Conservation (phyloP, 1,140 invertebrate species). For the Stenopsyche tienmushanensis region DNA sequence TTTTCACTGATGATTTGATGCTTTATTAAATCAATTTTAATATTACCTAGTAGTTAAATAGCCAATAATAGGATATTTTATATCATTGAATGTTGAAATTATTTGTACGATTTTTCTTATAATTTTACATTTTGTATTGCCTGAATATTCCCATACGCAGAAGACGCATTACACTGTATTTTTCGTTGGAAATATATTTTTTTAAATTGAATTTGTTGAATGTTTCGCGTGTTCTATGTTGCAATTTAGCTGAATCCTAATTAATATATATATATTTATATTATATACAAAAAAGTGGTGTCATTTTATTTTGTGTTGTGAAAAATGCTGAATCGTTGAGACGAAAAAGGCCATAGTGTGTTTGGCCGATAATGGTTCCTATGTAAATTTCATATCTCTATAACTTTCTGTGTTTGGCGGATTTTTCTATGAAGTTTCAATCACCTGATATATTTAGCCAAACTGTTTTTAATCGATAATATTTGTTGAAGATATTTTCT, state of each 20-base stretch:
- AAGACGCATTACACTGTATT: no score
- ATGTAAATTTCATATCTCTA: conserved; percentile 43
- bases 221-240: conserved; percentile 38
- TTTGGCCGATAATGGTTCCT: conserved; percentile 39
- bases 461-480: conserved; percentile 43
- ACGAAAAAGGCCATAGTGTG: conserved; percentile 24
- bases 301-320: conserved; percentile 36
- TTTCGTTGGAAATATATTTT: no score
- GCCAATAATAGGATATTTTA: conserved; percentile 41
- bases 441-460: conserved; percentile 42
- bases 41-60: conserved; percentile 36
- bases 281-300: conserved; percentile 27
- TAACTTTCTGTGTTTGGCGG: conserved; percentile 40
- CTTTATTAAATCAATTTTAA: conserved; percentile 40
- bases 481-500: conserved; percentile 43
- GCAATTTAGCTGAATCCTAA: conserved; percentile 38
- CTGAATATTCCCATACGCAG: conserved; percentile 13
- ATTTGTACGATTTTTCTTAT: background rate
- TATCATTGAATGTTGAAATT: conserved; percentile 22
- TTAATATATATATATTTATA: conserved; percentile 21
- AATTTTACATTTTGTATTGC: conserved; percentile 9
- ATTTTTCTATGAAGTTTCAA: conserved; percentile 43
- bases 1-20: conserved; percentile 38
- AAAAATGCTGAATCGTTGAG: conserved; percentile 31
- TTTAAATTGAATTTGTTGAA: conserved; percentile 25